Evolutionary conservation across 2,113 vertebrate species (phyloP), one percentile per base, ranked within the genome.

Genomic region (Ceuthmochares aereus): DNA sequence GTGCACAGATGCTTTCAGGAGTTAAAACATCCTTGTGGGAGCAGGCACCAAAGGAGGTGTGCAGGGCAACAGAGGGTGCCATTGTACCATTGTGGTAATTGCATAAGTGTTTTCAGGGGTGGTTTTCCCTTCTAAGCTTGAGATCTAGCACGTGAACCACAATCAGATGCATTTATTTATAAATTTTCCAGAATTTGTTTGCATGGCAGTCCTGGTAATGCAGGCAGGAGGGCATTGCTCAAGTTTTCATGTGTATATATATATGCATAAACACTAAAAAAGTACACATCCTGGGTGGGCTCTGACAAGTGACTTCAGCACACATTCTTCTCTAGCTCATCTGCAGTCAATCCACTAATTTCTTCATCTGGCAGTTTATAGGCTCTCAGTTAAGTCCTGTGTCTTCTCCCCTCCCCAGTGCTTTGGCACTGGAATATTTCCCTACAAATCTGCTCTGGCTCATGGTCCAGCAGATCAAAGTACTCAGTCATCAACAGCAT

Each of bases 21-120:
- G 16, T 58, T 77, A 58, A 26, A 14, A 13, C 7, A 47, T 60
- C 43, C 72, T 10, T 0, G 0, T 42, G 36, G 74, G 42, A 87
- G 26, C 70, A 69, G 70, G 23, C 43, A 82, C 32, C 4, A 15
- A 69, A 62, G 59, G 45, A 93, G 67, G 49, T 18, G 4, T 1
- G 1, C 32, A 90, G 76, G 84, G 87, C 93, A 94, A 92, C 73
- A 93, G 90, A 92, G 92, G 88, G 88, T 95, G 93, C 92, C 93
- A 64, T 92, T 88, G 90, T 91, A 87, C 82, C 74, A 56, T n/a
- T 54, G 42, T 58, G 37, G 9, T 92, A 16, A 36, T 45, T 32
- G 36, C 51, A 22, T 25, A 32, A 60, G 55, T 30, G 34, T 27
- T 29, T 26, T 10, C 3, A 1, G 23, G 15, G 12, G 22, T 34